Evolutionary conservation across 2,113 vertebrate species (phyloP).

Genomic region (Eptesicus fuscus): DNA sequence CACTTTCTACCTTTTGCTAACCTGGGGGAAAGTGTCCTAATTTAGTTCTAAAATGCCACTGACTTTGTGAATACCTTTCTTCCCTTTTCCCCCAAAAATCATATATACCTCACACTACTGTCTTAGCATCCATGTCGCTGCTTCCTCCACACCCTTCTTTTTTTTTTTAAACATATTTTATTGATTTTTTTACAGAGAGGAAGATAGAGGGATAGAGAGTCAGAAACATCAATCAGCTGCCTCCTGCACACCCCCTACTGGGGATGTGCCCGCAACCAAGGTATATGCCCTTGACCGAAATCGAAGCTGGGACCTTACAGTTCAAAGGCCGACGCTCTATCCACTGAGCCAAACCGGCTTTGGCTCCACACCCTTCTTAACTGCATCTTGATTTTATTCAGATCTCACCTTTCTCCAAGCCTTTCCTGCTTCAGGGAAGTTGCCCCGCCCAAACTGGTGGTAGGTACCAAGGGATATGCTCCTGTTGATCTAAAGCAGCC

Average conservation of each 20-base stretch:
- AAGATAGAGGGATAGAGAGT: too few species aligned
- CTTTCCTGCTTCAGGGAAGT: background rate
- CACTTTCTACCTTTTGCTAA: background rate
- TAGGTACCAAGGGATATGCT: background rate
- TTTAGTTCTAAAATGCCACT: background rate
- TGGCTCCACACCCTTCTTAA: background rate
- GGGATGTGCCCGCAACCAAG: too few species aligned
- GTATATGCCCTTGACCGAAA: too few species aligned
- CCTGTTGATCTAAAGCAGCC: background rate
- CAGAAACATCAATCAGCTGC: too few species aligned
- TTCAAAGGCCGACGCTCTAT: too few species aligned
- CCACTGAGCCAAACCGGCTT: too few species aligned
- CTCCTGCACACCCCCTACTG: too few species aligned
- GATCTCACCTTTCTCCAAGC: background rate
- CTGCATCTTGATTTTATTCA: background rate
- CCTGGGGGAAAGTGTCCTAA: background rate
- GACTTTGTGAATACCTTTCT: background rate
- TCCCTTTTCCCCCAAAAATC: background rate
- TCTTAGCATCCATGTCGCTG: too few species aligned
- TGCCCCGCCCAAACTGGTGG: background rate
- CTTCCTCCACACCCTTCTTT: background rate
- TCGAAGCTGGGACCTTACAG: too few species aligned
- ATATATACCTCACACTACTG: background rate
- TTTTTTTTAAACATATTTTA: too few species aligned
- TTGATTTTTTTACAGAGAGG: too few species aligned